Conservation (phyloP, 2,797 vertebrate genomes). For the Atherinosoma microstoma region DNA sequence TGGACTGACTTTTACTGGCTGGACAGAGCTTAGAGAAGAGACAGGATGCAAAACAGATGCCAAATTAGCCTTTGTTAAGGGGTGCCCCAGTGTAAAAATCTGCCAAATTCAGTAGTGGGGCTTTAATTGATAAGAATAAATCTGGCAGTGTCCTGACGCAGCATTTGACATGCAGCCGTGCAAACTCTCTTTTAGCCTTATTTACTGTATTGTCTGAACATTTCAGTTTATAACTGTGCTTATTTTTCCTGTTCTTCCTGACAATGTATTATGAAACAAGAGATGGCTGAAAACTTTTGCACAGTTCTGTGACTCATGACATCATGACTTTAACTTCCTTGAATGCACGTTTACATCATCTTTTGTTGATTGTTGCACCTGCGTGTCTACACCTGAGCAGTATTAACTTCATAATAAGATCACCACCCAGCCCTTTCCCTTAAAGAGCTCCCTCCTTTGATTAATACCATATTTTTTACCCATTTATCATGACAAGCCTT, state of each 20-base stretch:
- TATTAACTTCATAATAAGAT: conserved; percentile 14
- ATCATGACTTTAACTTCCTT: background rate
- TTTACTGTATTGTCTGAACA: background rate
- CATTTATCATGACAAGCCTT: conserved; percentile 62
- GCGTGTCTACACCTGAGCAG: conserved; percentile 1
- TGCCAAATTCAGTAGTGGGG: background rate
- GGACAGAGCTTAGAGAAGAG: too few species aligned
- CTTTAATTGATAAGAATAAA: background rate
- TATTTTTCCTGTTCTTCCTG: background rate
- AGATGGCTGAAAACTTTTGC: background rate
- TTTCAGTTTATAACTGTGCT: too few species aligned
- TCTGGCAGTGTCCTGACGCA: background rate
- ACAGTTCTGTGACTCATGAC: background rate
- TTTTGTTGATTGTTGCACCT: background rate
- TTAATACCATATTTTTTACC: conserved; percentile 48
- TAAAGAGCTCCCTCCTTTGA: conserved; percentile 44
- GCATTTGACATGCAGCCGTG: background rate
- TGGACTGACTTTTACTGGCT: background rate
- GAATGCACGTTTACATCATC: background rate
- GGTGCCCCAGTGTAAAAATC: background rate
- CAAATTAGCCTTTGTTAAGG: too few species aligned
- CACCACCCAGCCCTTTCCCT: conserved; percentile 18
- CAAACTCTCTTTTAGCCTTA: too few species aligned
- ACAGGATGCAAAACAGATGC: too few species aligned
- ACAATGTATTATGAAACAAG: background rate